Conservation (phyloP, 2,888 invertebrate species). For the Oscheius myriophilus region DNA sequence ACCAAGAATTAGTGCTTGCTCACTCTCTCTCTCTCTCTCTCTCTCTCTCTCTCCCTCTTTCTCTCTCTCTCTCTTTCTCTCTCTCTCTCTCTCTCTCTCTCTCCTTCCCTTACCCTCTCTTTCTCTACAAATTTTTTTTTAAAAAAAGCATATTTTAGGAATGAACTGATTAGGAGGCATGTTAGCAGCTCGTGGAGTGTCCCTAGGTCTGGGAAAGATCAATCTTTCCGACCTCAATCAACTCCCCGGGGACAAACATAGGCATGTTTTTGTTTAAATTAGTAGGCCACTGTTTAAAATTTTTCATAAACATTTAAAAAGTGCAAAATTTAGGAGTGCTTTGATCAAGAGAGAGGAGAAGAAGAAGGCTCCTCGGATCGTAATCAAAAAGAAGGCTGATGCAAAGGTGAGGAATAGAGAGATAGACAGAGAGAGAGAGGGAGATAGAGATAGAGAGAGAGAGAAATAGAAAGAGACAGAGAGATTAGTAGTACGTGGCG, state of each 20-base stretch:
- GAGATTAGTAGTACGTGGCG: neutral
- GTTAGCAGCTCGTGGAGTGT: conserved; percentile 68
- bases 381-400: conserved; percentile 68
- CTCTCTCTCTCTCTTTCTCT: no score
- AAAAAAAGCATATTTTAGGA: conserved; percentile 1
- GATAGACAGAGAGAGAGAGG: no score
- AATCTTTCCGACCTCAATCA: conserved; percentile 68
- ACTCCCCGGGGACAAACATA: conserved; percentile 38
- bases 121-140: no score
- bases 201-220: conserved; percentile 69
- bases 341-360: conserved; percentile 43
- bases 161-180: conserved; percentile 35
- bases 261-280: neutral
- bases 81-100: no score
- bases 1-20: no score
- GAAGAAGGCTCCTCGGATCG: conserved; percentile 57
- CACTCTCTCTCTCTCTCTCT: no score
- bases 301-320: neutral
- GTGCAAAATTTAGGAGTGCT: conserved; percentile 6
- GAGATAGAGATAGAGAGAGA: no score
- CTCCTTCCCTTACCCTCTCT: no score
- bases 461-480: no score
- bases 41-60: no score
- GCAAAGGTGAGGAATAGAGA: conserved; percentile 55
- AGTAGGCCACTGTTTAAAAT: neutral